A percentile compares a stretch with the other conserved stretches of the same genome.
phyloP scores from a whole-genome alignment of 1,140 invertebrate species.

The Macrobrachium nipponense region DNA sequence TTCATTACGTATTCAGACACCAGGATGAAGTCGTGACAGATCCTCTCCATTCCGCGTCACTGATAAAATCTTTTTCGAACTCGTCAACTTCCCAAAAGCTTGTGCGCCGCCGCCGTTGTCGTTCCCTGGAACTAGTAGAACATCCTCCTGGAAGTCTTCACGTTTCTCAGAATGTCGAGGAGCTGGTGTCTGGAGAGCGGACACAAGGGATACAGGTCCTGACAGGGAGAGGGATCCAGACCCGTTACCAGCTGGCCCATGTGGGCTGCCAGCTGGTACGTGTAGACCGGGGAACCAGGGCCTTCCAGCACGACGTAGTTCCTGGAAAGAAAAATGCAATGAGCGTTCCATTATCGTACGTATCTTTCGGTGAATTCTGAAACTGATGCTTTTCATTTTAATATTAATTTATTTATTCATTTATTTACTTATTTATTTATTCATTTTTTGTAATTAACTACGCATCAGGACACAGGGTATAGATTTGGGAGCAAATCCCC shows the following conservation, averaged over 20 bases:
- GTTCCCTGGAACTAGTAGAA: conserved; percentile 15
- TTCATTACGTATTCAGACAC: too few relatives aligned
- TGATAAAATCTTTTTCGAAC: too few relatives aligned
- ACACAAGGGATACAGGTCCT: conserved; percentile 34
- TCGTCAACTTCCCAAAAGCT: too few relatives aligned
- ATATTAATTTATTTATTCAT: too few relatives aligned
- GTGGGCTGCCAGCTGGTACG: conserved; percentile 44
- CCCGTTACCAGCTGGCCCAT: conserved; percentile 45
- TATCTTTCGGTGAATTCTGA: not conserved
- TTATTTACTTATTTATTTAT: too few relatives aligned
- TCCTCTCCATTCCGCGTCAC: too few relatives aligned
- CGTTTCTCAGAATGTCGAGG: conserved; percentile 29
- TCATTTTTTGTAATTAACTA: too few relatives aligned
- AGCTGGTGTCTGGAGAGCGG: conserved; percentile 30
- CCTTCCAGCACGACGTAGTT: conserved; percentile 45
- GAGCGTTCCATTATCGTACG: not conserved
- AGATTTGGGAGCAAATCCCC: too few relatives aligned
- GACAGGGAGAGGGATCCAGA: conserved; percentile 39
- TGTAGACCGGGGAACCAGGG: conserved; percentile 30
- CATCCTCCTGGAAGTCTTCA: conserved; percentile 29
- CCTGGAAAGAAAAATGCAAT: conserved; percentile 11
- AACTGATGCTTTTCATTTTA: too few relatives aligned
- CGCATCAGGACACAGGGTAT: too few relatives aligned
- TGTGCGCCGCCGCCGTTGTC: too few relatives aligned
- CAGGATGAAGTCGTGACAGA: too few relatives aligned